Evolutionary conservation across 2,113 vertebrate genomes (phyloP), one percentile per base, ranked within the genome.

Genomic region (Malurus elegans): DNA sequence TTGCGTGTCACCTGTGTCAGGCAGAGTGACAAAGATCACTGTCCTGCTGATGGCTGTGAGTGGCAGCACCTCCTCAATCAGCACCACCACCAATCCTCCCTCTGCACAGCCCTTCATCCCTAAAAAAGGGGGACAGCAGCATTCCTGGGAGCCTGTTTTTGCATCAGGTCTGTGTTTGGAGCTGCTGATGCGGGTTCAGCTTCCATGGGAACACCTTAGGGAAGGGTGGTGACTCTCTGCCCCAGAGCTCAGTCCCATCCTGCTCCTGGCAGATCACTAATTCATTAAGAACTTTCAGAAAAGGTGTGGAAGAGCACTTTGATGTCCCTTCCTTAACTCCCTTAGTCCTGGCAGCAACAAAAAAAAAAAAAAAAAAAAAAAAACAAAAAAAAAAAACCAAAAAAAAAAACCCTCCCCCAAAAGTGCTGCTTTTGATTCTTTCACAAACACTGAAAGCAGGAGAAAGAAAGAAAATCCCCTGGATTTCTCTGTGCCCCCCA

Each of bases 141-240:
- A 6, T 45, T 91, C 72, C 38, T 48, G 29, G 48, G 34, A 67
- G 36, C 31, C 10, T 50, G 32, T 24, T 66, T 53, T 50, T 6
- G 18, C 23, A 15, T 6, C 40, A 23, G 10, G 16, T 50, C 31
- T 51, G 47, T 31, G 29, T 84, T 32, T 24, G 50, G 71, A 23
- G 56, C 48, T 16, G 32, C 8, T 65, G 65, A 28, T 1, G 5
- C 12, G 44, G 36, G 18, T 6, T 83, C 29, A 31, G n/a, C 29
- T 58, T 11, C 53, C 6, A 1, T 5, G 29, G 40, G 5, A 7
- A 0, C 28, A 38, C 36, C 20, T 1, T 26, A 69, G 45, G 72
- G 57, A 73, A 64, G 31, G 26, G 20, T 3, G 2, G 7, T 20
- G 53, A n/a, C 65, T 66, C 21, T 32, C 51, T 40, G 25, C 25